Evolutionary conservation across 2,797 vertebrate genomes (phyloP).

Genomic region (Leptatherina wallacei): DNA sequence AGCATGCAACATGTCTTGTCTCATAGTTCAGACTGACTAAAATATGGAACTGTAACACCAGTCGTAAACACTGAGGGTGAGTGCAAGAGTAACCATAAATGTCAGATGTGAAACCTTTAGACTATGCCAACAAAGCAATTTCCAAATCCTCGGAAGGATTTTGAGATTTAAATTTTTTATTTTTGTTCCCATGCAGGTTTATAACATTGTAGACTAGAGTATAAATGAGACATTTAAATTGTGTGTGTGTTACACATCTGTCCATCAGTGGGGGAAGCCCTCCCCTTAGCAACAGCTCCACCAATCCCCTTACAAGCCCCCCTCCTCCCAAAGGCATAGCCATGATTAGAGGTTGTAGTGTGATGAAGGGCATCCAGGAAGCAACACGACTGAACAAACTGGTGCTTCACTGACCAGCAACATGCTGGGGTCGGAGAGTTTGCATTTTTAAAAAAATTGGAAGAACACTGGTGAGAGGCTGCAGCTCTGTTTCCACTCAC

Average conservation of each 20-base stretch:
- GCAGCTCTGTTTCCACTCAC: slow-evolving; percentile 45
- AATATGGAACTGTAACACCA: too few relatives aligned
- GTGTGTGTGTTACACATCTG: neutral
- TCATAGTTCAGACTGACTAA: too few relatives aligned
- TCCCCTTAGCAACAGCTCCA: slow-evolving; percentile 81
- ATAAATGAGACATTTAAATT: neutral
- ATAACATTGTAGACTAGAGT: neutral
- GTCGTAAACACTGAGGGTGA: neutral
- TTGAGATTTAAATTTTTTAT: neutral
- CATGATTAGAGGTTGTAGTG: slow-evolving; percentile 60
- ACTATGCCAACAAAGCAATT: neutral
- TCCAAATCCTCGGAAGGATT: neutral
- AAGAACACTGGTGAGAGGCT: slow-evolving; percentile 26
- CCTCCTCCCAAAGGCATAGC: slow-evolving; percentile 38
- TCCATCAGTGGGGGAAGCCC: slow-evolving; percentile 52
- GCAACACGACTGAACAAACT: slow-evolving; percentile 28
- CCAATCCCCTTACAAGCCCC: slow-evolving; percentile 56
- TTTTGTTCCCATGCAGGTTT: neutral
- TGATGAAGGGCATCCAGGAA: slow-evolving; percentile 56
- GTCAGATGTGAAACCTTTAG: neutral
- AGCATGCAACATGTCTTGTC: neutral
- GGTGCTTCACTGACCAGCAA: slow-evolving; percentile 28
- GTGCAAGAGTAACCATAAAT: neutral
- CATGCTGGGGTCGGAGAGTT: slow-evolving; percentile 35
- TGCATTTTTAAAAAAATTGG: slow-evolving; percentile 43